Conservation (phyloP, 2,888 invertebrate species). For the Chamaedrilus cognettii region DNA sequence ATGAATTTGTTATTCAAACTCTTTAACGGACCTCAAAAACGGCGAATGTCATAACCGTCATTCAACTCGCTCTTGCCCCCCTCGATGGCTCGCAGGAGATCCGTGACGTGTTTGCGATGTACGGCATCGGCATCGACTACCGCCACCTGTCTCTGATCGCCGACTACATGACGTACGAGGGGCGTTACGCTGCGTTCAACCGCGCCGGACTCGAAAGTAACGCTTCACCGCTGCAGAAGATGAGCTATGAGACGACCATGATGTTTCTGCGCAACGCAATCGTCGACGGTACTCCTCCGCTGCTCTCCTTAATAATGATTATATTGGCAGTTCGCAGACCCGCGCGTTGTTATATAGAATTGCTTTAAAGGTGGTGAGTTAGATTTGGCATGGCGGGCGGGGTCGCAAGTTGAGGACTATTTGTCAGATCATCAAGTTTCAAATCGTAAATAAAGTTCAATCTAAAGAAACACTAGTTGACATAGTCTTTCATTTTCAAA, state of each 20-base stretch:
- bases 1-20: too few species aligned
- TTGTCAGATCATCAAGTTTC: too few species aligned
- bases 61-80: too few species aligned
- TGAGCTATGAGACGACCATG: conserved; percentile 95
- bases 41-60: too few species aligned
- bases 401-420: too few species aligned
- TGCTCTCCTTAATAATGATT: background rate
- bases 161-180: conserved; percentile 98
- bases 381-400: too few species aligned
- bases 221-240: conserved; percentile 95
- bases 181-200: conserved; percentile 85
- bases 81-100: conserved; percentile 78
- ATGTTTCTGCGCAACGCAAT: conserved; percentile 81
- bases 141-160: conserved; percentile 90
- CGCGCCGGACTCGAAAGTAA: conserved; percentile 86
- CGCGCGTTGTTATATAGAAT: too few species aligned
- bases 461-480: too few species aligned
- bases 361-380: too few species aligned
- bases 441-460: too few species aligned
- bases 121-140: conserved; percentile 93
- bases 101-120: conserved; percentile 93
- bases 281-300: conserved; percentile 63
- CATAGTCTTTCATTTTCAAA: too few species aligned
- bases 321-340: too few species aligned
- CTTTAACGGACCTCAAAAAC: background rate